Base-by-base conservation (phyloP, 2,797 vertebrate species). In the Argya squamiceps region DNA sequence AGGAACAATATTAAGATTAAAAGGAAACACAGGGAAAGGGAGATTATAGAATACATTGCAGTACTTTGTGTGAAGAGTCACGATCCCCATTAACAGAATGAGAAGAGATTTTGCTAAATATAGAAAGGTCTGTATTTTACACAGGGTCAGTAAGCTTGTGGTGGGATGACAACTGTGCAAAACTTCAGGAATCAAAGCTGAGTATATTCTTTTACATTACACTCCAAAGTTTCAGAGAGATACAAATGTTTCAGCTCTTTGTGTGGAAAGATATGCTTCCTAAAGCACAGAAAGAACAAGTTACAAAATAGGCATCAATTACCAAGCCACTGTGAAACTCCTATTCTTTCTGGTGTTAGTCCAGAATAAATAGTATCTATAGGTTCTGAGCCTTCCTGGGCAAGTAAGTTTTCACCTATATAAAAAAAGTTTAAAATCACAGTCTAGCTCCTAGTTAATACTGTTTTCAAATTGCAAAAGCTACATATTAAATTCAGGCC, bases 401-500 rank as follows among this genome's bases (percentile, higher is more conserved):
- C 53, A 50, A 84, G 24, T 56, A 81, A 60, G 27, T 47, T 77
- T 84, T 52, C 56, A 90, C 9, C 41, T 70, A 46, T 22, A 44
- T 30, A 8, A 23, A 55, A 60, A 46, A 26, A 21, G 7, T 4
- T 8, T 1, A 15, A 49, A 82, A 58, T 49, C 30, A 84, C 32
- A 82, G 49, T 79, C 73, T 82, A 92, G 59, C 37, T 87, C 47
- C 60, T 78, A 81, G 49, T 92, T 69, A 96, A 94, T 78, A 94
- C 73, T 90, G 88, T 52, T 59, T 82, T 60, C 65, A 70, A 86
- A 82, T 15, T 62, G n/a, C 47, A 92, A 85, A 68, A 93, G 44
- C 39, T 82, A 89, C n/a, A 19, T 58, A 46, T 39, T 86, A 89
- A 93, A 79, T 81, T 67, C 53, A 53, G 67, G 62, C 16, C 41